A percentile compares a stretch with the other conserved stretches of the same genome.
These are phyloP conservation scores for Lasiurus cinereus DNA, from an alignment of 2,113 vertebrate species.

Conservation along the genomic window DNA sequence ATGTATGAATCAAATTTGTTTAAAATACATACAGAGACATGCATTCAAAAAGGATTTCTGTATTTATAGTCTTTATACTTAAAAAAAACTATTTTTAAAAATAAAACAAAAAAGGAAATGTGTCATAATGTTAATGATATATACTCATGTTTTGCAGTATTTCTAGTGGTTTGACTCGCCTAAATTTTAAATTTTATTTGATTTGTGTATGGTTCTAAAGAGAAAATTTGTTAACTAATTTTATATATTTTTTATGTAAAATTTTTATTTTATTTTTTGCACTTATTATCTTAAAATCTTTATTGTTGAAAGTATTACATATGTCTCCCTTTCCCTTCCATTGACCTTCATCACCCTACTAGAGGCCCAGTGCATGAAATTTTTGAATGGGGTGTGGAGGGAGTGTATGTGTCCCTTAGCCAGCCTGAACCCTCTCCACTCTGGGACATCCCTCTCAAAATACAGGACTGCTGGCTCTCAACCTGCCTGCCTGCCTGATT, in stretches of 20 bases:
- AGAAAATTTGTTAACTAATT: constrained; percentile 31
- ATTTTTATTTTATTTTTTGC: not conserved
- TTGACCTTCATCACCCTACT: too few species aligned
- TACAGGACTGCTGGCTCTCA: too few species aligned
- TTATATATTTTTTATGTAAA: not conserved
- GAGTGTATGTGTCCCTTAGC: too few species aligned
- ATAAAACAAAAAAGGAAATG: not conserved
- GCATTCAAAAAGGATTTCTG: not conserved
- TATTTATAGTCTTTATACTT: not conserved
- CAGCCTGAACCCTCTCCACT: too few species aligned
- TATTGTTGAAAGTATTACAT: too few species aligned
- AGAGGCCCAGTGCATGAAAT: too few species aligned
- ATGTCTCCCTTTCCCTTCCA: too few species aligned
- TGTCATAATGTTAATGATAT: not conserved
- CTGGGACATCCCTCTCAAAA: too few species aligned
- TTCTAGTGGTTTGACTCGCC: not conserved
- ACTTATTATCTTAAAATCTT: too few species aligned
- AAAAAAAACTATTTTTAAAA: not conserved
- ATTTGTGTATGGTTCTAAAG: constrained; percentile 21
- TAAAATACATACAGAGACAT: not conserved
- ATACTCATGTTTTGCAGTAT: constrained; percentile 17
- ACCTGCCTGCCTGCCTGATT: too few species aligned
- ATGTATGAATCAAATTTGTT: not conserved
- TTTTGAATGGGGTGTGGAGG: too few species aligned
- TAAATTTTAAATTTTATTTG: constrained; percentile 23